A percentile compares a stretch with the other conserved stretches of the same genome.
Evolutionary conservation across 1,140 invertebrate genomes (phyloP).

Genomic region (Varroa destructor): DNA sequence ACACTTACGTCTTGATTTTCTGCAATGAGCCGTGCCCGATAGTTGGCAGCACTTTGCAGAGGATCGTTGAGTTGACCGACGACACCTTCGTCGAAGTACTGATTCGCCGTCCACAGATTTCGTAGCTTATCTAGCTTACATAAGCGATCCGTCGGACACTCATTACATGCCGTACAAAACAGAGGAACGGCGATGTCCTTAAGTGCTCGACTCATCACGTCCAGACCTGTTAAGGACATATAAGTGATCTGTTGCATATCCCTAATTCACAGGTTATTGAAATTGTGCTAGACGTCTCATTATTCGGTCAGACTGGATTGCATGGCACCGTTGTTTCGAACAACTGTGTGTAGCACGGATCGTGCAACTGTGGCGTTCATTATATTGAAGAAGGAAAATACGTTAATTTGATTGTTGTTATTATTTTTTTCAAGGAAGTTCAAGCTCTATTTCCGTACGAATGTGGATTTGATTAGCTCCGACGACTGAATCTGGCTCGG

Average conservation of each 20-base stretch:
- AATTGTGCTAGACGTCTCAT: background rate
- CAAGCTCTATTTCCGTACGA: too few relatives aligned
- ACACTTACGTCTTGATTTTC: constrained; percentile 11
- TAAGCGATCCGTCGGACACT: constrained; percentile 66
- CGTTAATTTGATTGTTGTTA: too few relatives aligned
- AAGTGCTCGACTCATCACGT: constrained; percentile 74
- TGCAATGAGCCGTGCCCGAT: constrained; percentile 34
- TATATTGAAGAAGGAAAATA: too few relatives aligned
- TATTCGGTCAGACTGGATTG: background rate
- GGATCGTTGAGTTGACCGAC: constrained; percentile 52
- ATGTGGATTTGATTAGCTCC: too few relatives aligned
- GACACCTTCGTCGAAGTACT: constrained; percentile 72
- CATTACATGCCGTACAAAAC: constrained; percentile 78
- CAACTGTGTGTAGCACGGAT: background rate
- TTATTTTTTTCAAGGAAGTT: too few relatives aligned
- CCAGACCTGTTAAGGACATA: constrained; percentile 57
- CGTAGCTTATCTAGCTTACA: constrained; percentile 78
- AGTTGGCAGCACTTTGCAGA: constrained; percentile 36
- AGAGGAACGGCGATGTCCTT: constrained; percentile 88
- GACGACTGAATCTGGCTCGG: too few relatives aligned
- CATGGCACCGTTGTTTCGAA: background rate
- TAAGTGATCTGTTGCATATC: background rate
- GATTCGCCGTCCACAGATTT: constrained; percentile 87
- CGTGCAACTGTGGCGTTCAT: too few relatives aligned
- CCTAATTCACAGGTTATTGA: background rate